These are phyloP conservation scores for Sminthurides aquaticus DNA, from an alignment of 2,888 invertebrate species.

Conservation along the genomic window DNA sequence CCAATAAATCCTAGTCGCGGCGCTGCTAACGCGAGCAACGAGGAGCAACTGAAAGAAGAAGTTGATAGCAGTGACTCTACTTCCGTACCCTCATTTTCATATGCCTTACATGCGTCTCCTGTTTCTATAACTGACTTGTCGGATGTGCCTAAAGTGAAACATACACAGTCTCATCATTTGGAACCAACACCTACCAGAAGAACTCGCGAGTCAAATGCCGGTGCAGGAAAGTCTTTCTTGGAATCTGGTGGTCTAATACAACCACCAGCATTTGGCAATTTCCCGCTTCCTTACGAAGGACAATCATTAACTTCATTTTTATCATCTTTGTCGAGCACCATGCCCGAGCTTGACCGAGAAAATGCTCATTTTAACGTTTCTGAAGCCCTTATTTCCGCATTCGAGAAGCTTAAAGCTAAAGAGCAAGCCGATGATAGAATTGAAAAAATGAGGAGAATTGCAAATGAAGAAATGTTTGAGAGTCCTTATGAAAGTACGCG, in stretches of 20 bases:
- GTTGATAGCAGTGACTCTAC: not conserved
- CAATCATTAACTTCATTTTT: constrained; percentile 67
- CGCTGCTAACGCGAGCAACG: not conserved
- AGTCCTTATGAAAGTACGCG: constrained; percentile 17
- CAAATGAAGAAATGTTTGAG: constrained; percentile 36
- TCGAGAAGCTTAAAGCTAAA: constrained; percentile 59
- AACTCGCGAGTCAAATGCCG: not conserved
- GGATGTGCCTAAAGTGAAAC: not conserved
- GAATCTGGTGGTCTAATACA: constrained; percentile 47
- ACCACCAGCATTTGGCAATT: constrained; percentile 56
- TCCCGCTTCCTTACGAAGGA: constrained; percentile 58
- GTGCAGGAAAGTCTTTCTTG: constrained; percentile 37
- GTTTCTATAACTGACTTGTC: constrained; percentile 35
- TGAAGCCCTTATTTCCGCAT: constrained; percentile 74
- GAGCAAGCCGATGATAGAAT: constrained; percentile 40
- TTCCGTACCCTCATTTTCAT: constrained; percentile 35
- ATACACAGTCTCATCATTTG: not conserved
- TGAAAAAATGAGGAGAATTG: constrained; percentile 34
- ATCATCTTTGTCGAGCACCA: constrained; percentile 62
- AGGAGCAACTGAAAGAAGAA: not conserved
- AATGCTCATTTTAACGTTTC: constrained; percentile 79
- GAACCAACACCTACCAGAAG: not conserved
- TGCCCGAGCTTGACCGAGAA: constrained; percentile 72
- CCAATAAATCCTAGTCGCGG: constrained; percentile 18
- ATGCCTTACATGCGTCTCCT: constrained; percentile 37